These are phyloP conservation scores for Hucho hucho DNA, from an alignment of 2,113 vertebrate genomes.

Conservation along the genomic window DNA sequence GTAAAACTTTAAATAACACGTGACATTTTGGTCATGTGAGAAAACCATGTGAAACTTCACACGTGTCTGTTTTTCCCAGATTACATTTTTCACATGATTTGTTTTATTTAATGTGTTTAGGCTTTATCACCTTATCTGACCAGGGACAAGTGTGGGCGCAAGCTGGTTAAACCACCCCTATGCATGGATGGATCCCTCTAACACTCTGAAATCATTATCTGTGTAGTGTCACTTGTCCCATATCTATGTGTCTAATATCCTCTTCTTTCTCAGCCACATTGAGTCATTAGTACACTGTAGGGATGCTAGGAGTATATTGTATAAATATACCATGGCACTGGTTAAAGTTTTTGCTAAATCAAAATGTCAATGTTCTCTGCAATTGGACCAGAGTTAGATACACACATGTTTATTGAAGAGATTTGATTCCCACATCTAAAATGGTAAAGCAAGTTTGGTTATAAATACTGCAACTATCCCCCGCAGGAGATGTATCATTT, in stretches of 20 bases:
- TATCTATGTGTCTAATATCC: not conserved
- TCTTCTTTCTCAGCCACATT: not conserved
- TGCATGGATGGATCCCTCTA: no score
- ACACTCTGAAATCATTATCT: no score
- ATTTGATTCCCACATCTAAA: not conserved
- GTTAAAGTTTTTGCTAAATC: not conserved
- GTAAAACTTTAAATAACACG: no score
- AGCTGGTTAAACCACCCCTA: not conserved
- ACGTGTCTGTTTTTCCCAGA: no score
- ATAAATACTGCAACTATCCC: not conserved
- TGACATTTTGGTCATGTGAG: no score
- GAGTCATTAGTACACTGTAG: not conserved
- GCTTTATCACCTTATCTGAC: no score
- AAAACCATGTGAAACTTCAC: no score
- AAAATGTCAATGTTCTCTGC: not conserved
- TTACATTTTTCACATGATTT: no score
- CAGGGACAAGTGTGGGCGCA: not conserved
- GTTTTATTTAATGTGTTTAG: no score
- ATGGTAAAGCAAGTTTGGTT: not conserved
- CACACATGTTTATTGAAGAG: not conserved
- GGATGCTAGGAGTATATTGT: not conserved
- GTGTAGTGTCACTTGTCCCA: no score
- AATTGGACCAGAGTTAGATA: not conserved
- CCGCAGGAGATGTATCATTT: no score
- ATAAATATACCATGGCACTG: not conserved